These are phyloP conservation scores for Paedocypris micromegethes DNA, from an alignment of 2,797 vertebrate genomes.

Conservation along the genomic window DNA sequence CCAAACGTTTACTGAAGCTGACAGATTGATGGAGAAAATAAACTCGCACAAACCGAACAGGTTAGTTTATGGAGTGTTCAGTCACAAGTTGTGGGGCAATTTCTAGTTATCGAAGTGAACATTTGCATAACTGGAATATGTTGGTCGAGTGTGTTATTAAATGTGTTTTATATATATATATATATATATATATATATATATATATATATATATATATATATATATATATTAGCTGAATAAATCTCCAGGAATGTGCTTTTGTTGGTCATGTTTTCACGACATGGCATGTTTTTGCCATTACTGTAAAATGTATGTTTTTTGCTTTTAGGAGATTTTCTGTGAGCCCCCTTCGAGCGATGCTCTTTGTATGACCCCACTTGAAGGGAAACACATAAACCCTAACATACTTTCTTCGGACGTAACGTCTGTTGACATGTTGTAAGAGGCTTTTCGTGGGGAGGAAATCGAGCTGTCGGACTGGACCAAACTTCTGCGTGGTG, in stretches of 20 bases:
- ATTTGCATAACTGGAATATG: too few relatives aligned
- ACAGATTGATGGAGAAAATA: background rate
- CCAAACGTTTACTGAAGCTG: background rate
- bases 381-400: slow-evolving; percentile 2
- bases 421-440: slow-evolving; percentile 15
- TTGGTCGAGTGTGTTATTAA: too few relatives aligned
- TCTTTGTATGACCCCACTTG: slow-evolving; percentile 15
- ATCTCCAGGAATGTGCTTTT: too few relatives aligned
- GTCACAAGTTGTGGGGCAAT: too few relatives aligned
- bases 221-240: too few relatives aligned
- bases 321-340: slow-evolving; percentile 12
- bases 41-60: too few relatives aligned
- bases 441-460: slow-evolving; percentile 52
- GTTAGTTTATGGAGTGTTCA: too few relatives aligned
- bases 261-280: background rate
- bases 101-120: too few relatives aligned
- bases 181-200: too few relatives aligned
- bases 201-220: too few relatives aligned
- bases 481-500: slow-evolving; percentile 40
- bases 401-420: slow-evolving; percentile 2
- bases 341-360: slow-evolving; percentile 10
- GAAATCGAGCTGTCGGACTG: slow-evolving; percentile 60
- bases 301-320: slow-evolving; percentile 9
- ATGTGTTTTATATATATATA: too few relatives aligned
- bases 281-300: slow-evolving; percentile 4